phyloP scores from a whole-genome alignment of 1,140 invertebrate genomes.

The Heliothis virescens region DNA sequence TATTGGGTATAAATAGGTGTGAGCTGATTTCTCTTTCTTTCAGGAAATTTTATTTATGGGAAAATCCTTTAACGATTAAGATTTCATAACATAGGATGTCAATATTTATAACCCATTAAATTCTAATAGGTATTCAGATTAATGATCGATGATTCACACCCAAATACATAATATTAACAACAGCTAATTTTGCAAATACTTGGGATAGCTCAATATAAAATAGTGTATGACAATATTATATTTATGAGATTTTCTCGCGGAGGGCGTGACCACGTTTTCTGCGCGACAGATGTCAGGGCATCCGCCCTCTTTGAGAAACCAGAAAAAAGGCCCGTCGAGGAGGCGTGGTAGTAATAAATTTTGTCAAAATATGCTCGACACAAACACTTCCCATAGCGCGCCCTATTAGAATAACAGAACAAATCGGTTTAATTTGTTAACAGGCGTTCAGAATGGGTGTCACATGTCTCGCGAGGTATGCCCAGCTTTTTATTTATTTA shows the following conservation, averaged over 20 bases:
- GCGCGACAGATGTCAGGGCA: slow-evolving; percentile 81
- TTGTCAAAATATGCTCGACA: slow-evolving; percentile 85
- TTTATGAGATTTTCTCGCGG: slow-evolving; percentile 41
- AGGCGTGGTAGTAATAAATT: slow-evolving; percentile 86
- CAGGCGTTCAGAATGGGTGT: slow-evolving; percentile 81
- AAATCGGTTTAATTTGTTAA: slow-evolving; percentile 85
- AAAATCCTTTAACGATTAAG: no score
- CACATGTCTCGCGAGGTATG: slow-evolving; percentile 76
- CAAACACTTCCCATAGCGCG: slow-evolving; percentile 81
- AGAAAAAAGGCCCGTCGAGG: slow-evolving; percentile 72
- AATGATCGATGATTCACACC: no score
- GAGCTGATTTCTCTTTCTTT: background rate
- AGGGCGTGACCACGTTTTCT: slow-evolving; percentile 75
- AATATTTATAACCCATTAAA: no score
- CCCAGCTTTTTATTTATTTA: slow-evolving; percentile 73
- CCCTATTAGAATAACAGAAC: slow-evolving; percentile 85
- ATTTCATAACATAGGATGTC: no score
- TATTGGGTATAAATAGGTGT: slow-evolving; percentile 28
- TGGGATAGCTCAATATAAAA: slow-evolving; percentile 1
- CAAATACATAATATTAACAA: no score
- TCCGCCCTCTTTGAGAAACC: slow-evolving; percentile 63
- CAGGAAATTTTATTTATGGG: background rate
- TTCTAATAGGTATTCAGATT: no score
- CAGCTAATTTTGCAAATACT: no score
- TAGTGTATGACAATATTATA: slow-evolving; percentile 18